Evolutionary conservation across 2,888 invertebrate species (phyloP).

Genomic region (Orchesellides sinensis): DNA sequence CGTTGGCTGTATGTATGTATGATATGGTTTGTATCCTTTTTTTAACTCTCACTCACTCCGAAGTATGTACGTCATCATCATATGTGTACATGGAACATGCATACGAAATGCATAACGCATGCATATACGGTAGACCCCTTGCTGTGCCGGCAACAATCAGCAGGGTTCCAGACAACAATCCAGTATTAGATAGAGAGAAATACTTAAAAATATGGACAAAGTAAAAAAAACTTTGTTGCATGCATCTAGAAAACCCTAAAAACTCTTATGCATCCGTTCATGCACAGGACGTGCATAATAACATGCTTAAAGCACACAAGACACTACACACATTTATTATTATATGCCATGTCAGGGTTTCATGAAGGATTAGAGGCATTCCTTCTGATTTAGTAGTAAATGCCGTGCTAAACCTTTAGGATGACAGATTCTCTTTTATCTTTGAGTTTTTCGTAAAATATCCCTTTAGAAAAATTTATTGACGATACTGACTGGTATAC

Average conservation of each 20-base stretch:
- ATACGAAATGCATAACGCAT: background rate
- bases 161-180: slow-evolving; percentile 47
- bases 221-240: too few species aligned
- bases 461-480: background rate
- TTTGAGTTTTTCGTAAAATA: too few species aligned
- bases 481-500: background rate
- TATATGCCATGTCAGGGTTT: too few species aligned
- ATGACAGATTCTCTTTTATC: too few species aligned
- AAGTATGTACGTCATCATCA: slow-evolving; percentile 13
- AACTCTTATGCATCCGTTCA: background rate
- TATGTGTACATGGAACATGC: background rate
- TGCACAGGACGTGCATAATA: background rate
- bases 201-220: background rate
- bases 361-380: too few species aligned
- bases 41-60: background rate
- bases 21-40: background rate
- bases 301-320: background rate
- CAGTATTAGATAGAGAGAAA: background rate
- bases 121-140: slow-evolving; percentile 43
- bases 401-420: too few species aligned
- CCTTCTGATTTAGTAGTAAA: too few species aligned
- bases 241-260: background rate
- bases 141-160: slow-evolving; percentile 58
- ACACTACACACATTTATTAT: background rate
- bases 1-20: slow-evolving; percentile 2